A percentile compares a stretch with the other conserved stretches of the same genome.
Conservation (phyloP, 2,797 vertebrate genomes). For the Melanotaenia maccullochi region DNA sequence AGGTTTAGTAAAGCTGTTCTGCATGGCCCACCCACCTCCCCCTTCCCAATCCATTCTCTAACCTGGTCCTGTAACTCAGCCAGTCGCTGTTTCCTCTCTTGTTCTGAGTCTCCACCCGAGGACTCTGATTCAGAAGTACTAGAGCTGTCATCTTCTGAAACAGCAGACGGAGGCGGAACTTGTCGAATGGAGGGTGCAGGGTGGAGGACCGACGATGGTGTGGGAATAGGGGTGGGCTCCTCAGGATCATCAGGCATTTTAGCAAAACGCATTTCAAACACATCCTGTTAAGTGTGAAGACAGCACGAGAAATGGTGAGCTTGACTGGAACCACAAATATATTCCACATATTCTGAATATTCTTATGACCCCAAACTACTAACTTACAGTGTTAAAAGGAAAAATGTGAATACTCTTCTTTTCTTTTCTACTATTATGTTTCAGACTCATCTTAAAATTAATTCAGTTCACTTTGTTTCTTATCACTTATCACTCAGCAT, state of each 20-base stretch:
- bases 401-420: not conserved
- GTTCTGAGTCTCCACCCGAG: slow-evolving; percentile 88
- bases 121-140: slow-evolving; percentile 91
- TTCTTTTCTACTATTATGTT: not conserved
- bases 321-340: not conserved
- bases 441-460: not conserved
- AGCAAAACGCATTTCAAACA: slow-evolving; percentile 96
- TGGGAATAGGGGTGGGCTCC: slow-evolving; percentile 83
- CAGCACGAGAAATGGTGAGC: slow-evolving; percentile 69
- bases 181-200: slow-evolving; percentile 86
- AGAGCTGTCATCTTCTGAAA: slow-evolving; percentile 89
- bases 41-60: slow-evolving; percentile 64
- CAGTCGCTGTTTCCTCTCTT: slow-evolving; percentile 90
- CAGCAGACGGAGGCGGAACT: slow-evolving; percentile 82
- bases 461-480: not conserved
- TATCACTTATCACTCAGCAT: not conserved
- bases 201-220: slow-evolving; percentile 86
- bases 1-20: slow-evolving; percentile 44
- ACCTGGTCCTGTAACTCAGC: slow-evolving; percentile 96
- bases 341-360: not conserved
- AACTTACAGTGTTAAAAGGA: not conserved
- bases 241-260: slow-evolving; percentile 94
- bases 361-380: no score
- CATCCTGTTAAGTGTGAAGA: slow-evolving; percentile 80
- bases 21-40: slow-evolving; percentile 61